Conservation (phyloP, 2,113 vertebrate species). For the Alexandromys fortis region DNA sequence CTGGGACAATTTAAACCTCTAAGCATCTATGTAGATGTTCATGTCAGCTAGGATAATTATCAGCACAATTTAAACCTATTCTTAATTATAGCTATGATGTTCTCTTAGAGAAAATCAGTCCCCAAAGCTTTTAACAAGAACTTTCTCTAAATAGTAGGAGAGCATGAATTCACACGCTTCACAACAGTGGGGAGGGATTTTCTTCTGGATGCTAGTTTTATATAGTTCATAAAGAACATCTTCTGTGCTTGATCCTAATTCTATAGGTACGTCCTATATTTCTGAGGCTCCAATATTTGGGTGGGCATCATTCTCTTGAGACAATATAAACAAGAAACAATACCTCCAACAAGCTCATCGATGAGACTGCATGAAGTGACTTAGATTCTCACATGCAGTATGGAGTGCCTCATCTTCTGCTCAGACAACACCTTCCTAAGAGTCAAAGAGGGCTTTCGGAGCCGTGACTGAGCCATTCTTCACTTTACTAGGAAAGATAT, state of each 20-base stretch:
- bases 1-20: slow-evolving; percentile 7
- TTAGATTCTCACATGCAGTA: background rate
- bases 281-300: slow-evolving; percentile 27
- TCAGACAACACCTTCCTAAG: background rate
- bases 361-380: slow-evolving; percentile 22
- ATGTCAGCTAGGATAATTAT: slow-evolving; percentile 49
- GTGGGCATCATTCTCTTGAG: background rate
- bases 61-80: slow-evolving; percentile 61
- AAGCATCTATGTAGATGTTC: slow-evolving; percentile 55
- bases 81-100: slow-evolving; percentile 62
- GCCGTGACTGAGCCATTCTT: background rate
- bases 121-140: slow-evolving; percentile 68
- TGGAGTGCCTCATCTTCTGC: background rate
- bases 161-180: slow-evolving; percentile 56
- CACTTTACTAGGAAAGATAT: background rate
- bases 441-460: background rate
- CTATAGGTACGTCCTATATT: background rate
- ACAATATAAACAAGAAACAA: background rate
- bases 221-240: slow-evolving; percentile 28
- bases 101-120: slow-evolving; percentile 59
- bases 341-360: slow-evolving; percentile 6
- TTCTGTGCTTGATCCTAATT: background rate
- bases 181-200: background rate
- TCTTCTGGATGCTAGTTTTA: slow-evolving; percentile 28
- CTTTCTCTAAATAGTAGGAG: slow-evolving; percentile 53